Base-by-base conservation (phyloP, 2,888 invertebrate genomes). In the Epirrhoe tristata region DNA sequence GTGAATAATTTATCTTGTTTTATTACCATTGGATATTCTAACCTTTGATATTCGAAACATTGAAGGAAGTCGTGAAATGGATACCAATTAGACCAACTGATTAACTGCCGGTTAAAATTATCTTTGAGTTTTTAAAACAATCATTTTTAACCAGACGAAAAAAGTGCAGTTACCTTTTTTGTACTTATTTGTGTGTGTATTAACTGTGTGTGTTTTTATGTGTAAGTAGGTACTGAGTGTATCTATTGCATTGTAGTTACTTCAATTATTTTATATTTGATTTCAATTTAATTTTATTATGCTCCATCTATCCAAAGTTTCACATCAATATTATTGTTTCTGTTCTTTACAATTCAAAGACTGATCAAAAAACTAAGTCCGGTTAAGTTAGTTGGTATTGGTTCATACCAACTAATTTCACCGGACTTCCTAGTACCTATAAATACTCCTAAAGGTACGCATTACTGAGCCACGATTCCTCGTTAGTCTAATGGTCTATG, bases 401-500 rank as follows among this genome's bases (percentile, higher is more conserved):
- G n/a, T n/a, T n/a, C n/a, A 36, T 10, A 36, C 12, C 12, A 43
- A 16, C 48, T 1, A 48, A 16, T 48, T 48, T 48, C 16, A 48
- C 14, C 53, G 46, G 31, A 50, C 48, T 58, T 46, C 36, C 58
- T 59, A 24, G 24, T 51, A 51, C 14, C 63, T 57, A 63, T 63
- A 63, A 59, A 67, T 67, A 67, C 43, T 17, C 51, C 39, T 60
- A 34, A 57, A 57, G 57, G 53, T 55, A 67, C 69, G 60, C 70
- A 72, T 71, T 73, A 70, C 67, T 70, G 39, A 58, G 63, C 59
- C 71, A 67, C 73, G 71, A 74, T 54, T 74, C 63, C 72, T 74
- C 76, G 76, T 76, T 76, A 74, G 70, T 58, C 65, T 75, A 75
- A 77, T 77, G 77, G 67, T 10, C 67, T 54, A 70, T 70, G 75